A percentile compares a stretch with the other conserved stretches of the same genome.
Evolutionary conservation across 2,113 vertebrate genomes (phyloP).

Genomic region (Nyctereutes procyonoides): DNA sequence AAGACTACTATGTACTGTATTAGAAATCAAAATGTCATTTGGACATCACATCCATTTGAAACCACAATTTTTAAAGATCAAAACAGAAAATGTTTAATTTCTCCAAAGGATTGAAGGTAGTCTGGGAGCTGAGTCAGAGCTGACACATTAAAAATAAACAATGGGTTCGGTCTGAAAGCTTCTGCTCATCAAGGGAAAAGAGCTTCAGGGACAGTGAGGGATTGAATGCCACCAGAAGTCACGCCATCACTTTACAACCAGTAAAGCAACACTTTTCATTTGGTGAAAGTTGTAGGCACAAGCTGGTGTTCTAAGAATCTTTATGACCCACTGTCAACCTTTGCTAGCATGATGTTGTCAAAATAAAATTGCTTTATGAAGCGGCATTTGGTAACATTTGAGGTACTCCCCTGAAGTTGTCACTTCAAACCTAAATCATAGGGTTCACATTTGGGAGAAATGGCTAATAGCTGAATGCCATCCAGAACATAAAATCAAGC

Average conservation of each 20-base stretch:
- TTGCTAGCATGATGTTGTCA: neutral
- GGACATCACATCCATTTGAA: neutral
- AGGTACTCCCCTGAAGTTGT: neutral
- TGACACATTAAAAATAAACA: neutral
- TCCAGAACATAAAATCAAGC: neutral
- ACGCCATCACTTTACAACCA: neutral
- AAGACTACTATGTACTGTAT: neutral
- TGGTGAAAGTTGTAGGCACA: neutral
- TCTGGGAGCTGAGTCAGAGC: neutral
- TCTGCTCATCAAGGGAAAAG: neutral
- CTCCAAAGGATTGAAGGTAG: neutral
- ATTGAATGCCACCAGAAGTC: neutral
- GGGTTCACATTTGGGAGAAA: neutral
- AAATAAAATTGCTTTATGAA: slow-evolving; percentile 11
- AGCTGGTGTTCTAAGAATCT: neutral
- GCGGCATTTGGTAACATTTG: neutral
- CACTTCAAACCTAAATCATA: neutral
- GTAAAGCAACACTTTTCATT: neutral
- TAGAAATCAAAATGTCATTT: neutral
- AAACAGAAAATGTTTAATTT: neutral
- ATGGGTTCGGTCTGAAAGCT: neutral
- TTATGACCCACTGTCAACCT: neutral
- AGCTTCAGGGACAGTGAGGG: neutral
- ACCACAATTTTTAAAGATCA: neutral
- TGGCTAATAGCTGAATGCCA: neutral